Evolutionary conservation across 2,113 vertebrate species (phyloP).

Genomic region (Scytalopus superciliaris): DNA sequence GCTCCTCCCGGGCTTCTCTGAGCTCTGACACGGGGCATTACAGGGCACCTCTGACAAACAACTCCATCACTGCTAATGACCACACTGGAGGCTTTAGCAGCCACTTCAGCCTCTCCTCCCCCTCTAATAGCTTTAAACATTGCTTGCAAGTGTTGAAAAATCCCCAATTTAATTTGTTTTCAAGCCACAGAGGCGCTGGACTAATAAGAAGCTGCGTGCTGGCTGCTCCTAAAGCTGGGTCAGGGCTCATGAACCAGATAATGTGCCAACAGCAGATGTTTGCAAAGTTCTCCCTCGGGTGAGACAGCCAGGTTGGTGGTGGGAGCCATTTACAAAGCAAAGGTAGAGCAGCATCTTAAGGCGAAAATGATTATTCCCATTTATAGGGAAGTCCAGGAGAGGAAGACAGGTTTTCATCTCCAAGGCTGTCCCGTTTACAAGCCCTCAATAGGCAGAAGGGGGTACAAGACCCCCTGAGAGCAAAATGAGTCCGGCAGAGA

Average conservation of each 20-base stretch:
- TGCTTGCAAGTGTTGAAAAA: not conserved
- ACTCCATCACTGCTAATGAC: not conserved
- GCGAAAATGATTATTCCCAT: not conserved
- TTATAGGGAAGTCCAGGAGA: not conserved
- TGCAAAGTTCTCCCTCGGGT: not conserved
- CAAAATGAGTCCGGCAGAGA: not conserved
- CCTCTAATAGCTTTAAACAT: not conserved
- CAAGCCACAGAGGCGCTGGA: not conserved
- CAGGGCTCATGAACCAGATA: not conserved
- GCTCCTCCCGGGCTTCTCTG: not conserved
- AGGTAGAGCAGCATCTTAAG: not conserved
- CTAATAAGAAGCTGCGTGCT: conserved; percentile 11
- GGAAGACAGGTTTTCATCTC: not conserved
- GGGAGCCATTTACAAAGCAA: not conserved
- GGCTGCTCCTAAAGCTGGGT: not conserved
- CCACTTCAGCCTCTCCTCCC: not conserved
- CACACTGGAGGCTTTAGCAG: not conserved
- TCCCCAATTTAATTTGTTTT: conserved; percentile 17
- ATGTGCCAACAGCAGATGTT: not conserved
- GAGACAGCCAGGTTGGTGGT: rapidly evolving
- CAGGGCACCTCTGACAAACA: not conserved
- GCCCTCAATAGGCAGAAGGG: not conserved
- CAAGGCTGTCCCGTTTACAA: not conserved
- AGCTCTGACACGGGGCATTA: not conserved
- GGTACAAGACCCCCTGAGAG: not conserved